phyloP scores from a whole-genome alignment of 2,888 invertebrate genomes.

The Pseudococcus jackbeardsleyi region DNA sequence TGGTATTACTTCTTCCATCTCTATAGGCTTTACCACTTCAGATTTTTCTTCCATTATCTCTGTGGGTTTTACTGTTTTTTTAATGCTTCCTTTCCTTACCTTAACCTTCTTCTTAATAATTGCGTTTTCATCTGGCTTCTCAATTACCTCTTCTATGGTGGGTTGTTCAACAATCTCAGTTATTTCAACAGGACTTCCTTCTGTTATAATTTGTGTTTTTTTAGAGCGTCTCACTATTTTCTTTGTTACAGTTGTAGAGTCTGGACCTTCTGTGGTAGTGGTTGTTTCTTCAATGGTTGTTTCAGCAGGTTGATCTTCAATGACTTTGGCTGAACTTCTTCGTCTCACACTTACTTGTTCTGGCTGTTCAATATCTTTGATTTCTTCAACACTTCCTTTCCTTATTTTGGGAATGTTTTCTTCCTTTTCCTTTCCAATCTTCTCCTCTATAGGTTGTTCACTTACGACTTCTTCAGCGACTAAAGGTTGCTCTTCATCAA shows the following conservation, averaged over 20 bases:
- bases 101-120: not conserved
- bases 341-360: constrained; percentile 54
- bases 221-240: not conserved
- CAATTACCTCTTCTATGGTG: not conserved
- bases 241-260: constrained; percentile 19
- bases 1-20: not conserved
- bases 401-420: not conserved
- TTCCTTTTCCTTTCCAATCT: not conserved
- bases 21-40: not conserved
- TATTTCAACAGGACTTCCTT: constrained; percentile 21
- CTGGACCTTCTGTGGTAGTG: not conserved
- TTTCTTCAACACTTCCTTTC: constrained; percentile 28
- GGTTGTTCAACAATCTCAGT: not conserved
- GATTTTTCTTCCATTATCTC: not conserved
- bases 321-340: constrained; percentile 48
- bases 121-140: not conserved
- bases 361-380: not conserved
- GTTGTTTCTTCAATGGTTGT: constrained; percentile 7
- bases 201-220: not conserved
- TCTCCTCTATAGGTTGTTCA: not conserved
- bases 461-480: not conserved
- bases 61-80: constrained; percentile 31
- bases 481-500: not conserved
- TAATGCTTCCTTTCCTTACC: not conserved
- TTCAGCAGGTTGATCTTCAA: constrained; percentile 45